These are phyloP conservation scores for Diplolepis rosae DNA, from an alignment of 2,888 invertebrate species.

Conservation along the genomic window DNA sequence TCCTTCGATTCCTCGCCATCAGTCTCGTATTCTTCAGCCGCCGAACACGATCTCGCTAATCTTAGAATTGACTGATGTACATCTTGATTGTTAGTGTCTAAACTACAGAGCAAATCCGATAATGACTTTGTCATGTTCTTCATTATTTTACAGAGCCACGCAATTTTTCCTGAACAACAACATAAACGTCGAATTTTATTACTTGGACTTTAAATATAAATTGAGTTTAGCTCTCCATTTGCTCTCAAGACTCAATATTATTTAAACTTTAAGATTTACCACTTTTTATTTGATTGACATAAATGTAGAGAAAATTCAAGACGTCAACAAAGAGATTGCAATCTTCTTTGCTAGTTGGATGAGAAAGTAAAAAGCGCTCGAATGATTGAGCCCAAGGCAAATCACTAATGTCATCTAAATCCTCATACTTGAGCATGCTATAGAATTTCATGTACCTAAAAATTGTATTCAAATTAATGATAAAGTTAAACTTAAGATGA, in stretches of 20 bases:
- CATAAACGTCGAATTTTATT: not conserved
- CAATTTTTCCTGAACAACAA: conserved; percentile 45
- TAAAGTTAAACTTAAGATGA: not conserved
- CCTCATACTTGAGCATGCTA: conserved; percentile 65
- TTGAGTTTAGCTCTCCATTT: not conserved
- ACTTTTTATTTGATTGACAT: conserved; percentile 57
- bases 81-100: conserved; percentile 62
- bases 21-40: conserved; percentile 51
- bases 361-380: conserved; percentile 78
- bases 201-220: not conserved
- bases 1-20: conserved; percentile 46
- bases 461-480: conserved; percentile 34
- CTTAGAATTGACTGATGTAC: conserved; percentile 66
- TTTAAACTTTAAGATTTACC: too few relatives aligned
- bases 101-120: conserved; percentile 59
- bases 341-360: conserved; percentile 81
- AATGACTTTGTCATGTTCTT: conserved; percentile 65
- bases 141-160: conserved; percentile 62
- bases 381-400: conserved; percentile 80
- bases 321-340: conserved; percentile 77
- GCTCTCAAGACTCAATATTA: too few relatives aligned
- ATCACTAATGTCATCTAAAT: conserved; percentile 69
- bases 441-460: conserved; percentile 74
- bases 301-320: conserved; percentile 70
- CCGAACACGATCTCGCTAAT: conserved; percentile 63